Base-by-base conservation (phyloP, 2,113 vertebrate genomes). In the Anseranas semipalmata region DNA sequence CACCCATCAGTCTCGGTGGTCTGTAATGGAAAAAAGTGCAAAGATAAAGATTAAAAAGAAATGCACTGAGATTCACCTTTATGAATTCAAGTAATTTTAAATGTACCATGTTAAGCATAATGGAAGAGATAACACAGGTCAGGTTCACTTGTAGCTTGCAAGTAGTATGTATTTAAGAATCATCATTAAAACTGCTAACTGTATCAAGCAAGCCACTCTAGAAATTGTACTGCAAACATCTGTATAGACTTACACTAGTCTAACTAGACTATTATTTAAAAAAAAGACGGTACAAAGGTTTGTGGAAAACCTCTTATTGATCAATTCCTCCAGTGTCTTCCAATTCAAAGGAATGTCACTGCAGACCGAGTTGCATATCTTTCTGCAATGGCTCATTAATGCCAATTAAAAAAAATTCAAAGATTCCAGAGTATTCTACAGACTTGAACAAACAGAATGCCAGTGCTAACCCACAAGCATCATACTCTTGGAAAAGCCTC, bases 1-100 rank as follows among this genome's bases (percentile, higher is more conserved):
- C 99, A 80, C 99, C 99, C 99, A 99, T 99, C 92, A 99, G 98
- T 94, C 99, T 98, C 0, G 99, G 99, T 15, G 99, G 99, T 87
- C 99, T 99, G 85, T 6, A 75, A 94, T 6, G 18, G 30, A 82
- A 46, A 72, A 93, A 39, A 87, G 21, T 20, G 15, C 45, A 67
- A 72, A 67, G 11, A 82, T 7, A 27, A 62, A 74, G 13, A 43
- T 13, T n/a, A 39, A 87, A 85, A 93, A 87, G 9, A 24, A 79
- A 32, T 6, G 3, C 9, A 15, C 25, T 15, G 11, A 91, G 16
- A 62, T 35, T 19, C 25, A 56, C 27, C 33, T 39, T 50, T 4
- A 88, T 10, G 1, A 90, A 83, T 35, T 62, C 32, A 53, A 89
- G 12, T 65, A 4, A 85, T 55, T 72, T 81, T 33, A 58, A 85